Percentiles rank a stretch among this genome's conserved stretches.
phyloP scores from a whole-genome alignment of 2,113 vertebrate genomes.

The Syrmaticus mikado region DNA sequence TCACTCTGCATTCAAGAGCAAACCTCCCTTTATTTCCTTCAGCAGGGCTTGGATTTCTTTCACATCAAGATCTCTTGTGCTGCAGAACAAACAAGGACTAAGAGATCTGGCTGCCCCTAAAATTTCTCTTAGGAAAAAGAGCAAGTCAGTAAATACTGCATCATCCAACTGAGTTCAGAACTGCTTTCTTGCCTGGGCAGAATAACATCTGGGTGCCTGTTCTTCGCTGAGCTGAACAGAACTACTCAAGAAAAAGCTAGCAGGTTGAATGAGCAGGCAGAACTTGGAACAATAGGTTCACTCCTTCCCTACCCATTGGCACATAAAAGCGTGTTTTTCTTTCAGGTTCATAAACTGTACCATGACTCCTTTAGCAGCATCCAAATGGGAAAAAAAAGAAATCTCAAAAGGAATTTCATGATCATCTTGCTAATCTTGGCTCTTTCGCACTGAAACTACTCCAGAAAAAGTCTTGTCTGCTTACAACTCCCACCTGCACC shows the following conservation, averaged over 20 bases:
- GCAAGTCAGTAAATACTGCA: background rate
- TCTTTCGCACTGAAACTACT: background rate
- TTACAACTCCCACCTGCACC: background rate
- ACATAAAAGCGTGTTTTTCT: background rate
- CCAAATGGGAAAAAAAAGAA: background rate
- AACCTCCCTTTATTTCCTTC: background rate
- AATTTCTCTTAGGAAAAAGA: background rate
- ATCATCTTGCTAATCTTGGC: background rate
- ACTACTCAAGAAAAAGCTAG: background rate
- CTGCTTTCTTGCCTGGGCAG: background rate
- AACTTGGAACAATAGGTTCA: background rate
- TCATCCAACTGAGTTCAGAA: background rate
- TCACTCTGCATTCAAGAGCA: rapidly evolving
- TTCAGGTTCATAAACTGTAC: background rate
- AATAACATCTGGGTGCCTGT: background rate
- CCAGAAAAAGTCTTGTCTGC: background rate
- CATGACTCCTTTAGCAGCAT: background rate
- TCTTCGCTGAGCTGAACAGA: background rate
- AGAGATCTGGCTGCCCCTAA: background rate
- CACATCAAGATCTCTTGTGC: background rate
- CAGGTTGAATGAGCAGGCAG: background rate
- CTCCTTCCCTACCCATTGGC: background rate
- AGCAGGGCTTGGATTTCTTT: background rate
- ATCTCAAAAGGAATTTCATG: no score
- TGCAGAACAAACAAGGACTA: background rate